Evolutionary conservation across 2,797 vertebrate genomes (phyloP), one percentile per base, ranked within the genome.

Genomic region (Lepus townsendii): DNA sequence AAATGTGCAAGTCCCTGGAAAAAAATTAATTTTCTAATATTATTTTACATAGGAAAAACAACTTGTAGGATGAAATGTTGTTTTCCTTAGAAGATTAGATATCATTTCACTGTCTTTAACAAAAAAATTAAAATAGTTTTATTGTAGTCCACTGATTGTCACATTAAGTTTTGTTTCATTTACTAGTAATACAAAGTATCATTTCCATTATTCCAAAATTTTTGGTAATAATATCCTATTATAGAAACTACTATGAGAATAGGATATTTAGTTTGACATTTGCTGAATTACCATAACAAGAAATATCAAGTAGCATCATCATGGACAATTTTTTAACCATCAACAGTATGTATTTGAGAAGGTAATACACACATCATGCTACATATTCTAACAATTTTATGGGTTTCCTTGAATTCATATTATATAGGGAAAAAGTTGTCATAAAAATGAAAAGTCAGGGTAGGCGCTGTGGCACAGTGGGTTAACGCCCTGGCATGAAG

Each of bases 131-230:
- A 75, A 88, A 83, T 38, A 75, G n/a, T 86, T 93, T 92, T 52
- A 72, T 35, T 80, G 72, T 62, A 82, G 57, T 19, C 50, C 47
- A 7, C 3, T 85, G 26, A 65, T 63, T 87, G 50, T 77, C 76
- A 68, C 66, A 88, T 62, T 93, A 63, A 86, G 88, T 82, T 85
- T 66, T 73, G 5, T 91, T n/a, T 94, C 30, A 63, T 87, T 93
- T 93, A 68, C 57, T 47, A 93, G 52, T 30, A 89, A 87, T 35
- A 84, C 35, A 83, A 93, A 86, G 32, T 22, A 14, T 82, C 22
- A 26, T 68, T 89, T 91, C 66, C 60, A 79, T 83, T 77, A 32
- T 90, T 79, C 16, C 14, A 90, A 52, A 91, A 62, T 76, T 96
- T 71, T 50, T 62, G 52, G 27, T 50, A 78, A 96, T 62, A 20